These are phyloP conservation scores for Thereva nobilitata DNA, from an alignment of 2,888 invertebrate genomes.

Conservation along the genomic window DNA sequence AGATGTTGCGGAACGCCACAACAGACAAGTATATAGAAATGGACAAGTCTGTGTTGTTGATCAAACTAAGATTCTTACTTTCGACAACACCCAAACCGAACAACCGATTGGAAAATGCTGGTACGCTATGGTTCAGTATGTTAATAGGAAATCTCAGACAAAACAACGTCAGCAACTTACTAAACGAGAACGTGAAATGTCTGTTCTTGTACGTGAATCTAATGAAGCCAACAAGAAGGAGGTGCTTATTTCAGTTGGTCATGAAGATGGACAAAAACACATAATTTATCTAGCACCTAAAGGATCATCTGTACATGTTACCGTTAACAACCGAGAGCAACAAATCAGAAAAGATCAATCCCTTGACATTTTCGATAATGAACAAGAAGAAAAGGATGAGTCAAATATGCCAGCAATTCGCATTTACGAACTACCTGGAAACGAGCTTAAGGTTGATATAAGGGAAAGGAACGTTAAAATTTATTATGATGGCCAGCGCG, in stretches of 20 bases:
- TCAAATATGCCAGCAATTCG: constrained; percentile 53
- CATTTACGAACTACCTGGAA: constrained; percentile 60
- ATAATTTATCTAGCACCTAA: constrained; percentile 44
- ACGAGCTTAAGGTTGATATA: constrained; percentile 63
- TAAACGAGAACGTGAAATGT: constrained; percentile 16
- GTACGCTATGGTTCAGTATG: constrained; percentile 66
- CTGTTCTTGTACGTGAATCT: constrained; percentile 57
- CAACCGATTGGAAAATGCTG: constrained; percentile 62
- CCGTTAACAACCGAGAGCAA: constrained; percentile 52
- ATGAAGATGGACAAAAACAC: constrained; percentile 51
- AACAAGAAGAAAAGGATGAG: constrained; percentile 31
- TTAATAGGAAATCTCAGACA: constrained; percentile 46
- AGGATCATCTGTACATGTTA: constrained; percentile 50
- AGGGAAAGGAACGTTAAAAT: constrained; percentile 59
- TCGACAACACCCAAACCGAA: constrained; percentile 67
- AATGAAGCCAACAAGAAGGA: constrained; percentile 50
- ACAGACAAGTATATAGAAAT: constrained; percentile 50
- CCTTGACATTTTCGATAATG: constrained; percentile 52
- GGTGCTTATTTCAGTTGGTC: constrained; percentile 58
- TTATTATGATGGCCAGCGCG: constrained; percentile 65
- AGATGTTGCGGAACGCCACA: constrained; percentile 46
- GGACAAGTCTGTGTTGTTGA: constrained; percentile 64
- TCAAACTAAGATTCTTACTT: constrained; percentile 63
- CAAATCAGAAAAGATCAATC: constrained; percentile 48
- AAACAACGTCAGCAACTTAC: not conserved